Evolutionary conservation across 1,140 invertebrate species (phyloP).

Genomic region (Proales similis): DNA sequence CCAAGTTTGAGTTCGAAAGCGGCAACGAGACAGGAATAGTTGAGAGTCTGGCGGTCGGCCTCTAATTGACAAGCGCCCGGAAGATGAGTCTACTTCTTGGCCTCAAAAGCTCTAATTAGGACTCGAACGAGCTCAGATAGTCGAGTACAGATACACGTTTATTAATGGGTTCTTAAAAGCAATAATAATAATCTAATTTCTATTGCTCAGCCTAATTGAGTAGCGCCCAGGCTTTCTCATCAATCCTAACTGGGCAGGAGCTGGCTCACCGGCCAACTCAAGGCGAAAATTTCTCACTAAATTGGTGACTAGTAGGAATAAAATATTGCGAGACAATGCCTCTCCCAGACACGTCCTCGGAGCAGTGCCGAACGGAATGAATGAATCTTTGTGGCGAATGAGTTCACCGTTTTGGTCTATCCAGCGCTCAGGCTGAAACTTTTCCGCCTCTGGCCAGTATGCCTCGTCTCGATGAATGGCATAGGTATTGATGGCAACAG

Average conservation of each 20-base stretch:
- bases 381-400: slow-evolving; percentile 11
- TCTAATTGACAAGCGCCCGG: no score
- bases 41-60: no score
- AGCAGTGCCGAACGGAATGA: slow-evolving; percentile 27
- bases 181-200: no score
- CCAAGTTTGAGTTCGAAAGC: no score
- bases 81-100: no score
- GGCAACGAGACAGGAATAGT: no score
- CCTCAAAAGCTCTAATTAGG: no score
- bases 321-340: slow-evolving; percentile 25
- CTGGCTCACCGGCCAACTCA: slow-evolving; percentile 9
- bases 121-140: no score
- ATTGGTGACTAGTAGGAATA: slow-evolving; percentile 15
- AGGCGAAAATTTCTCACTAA: slow-evolving; percentile 27
- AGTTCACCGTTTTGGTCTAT: slow-evolving; percentile 33
- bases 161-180: no score
- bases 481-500: slow-evolving; percentile 22
- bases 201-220: no score
- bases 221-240: slow-evolving; percentile 12
- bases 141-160: no score
- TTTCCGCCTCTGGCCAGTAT: slow-evolving; percentile 1
- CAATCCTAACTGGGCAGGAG: slow-evolving; percentile 7
- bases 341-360: slow-evolving; percentile 28
- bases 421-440: slow-evolving; percentile 9
- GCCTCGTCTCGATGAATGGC: slow-evolving; percentile 16